Conservation (phyloP, 2,797 vertebrate species). For the Antennarius maculatus region DNA sequence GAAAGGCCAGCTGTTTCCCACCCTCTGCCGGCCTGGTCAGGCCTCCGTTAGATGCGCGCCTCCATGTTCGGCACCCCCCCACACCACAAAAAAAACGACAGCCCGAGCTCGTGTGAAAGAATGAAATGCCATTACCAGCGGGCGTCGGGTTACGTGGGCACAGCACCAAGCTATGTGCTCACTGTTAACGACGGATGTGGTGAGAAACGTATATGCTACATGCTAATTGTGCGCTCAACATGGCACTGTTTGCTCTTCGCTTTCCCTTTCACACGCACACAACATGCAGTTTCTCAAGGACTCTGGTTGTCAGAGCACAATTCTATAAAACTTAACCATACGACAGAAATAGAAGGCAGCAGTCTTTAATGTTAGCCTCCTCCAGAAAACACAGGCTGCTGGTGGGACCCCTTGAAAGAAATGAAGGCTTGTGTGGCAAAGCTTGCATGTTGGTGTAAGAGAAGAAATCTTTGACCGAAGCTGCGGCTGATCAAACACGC, state of each 20-base stretch:
- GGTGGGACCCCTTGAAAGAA: constrained; percentile 64
- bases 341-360: constrained; percentile 70
- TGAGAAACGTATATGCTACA: constrained; percentile 63
- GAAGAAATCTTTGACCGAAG: constrained; percentile 42
- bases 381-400: constrained; percentile 59
- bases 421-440: constrained; percentile 65
- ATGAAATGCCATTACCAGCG: constrained; percentile 73
- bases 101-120: constrained; percentile 68
- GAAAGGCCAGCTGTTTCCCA: constrained; percentile 81
- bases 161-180: constrained; percentile 69
- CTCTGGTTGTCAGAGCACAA: constrained; percentile 39
- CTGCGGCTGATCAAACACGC: constrained; percentile 61
- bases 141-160: constrained; percentile 77
- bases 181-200: constrained; percentile 71
- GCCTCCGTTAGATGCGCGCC: constrained; percentile 55
- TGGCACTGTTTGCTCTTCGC: constrained; percentile 25
- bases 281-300: constrained; percentile 35
- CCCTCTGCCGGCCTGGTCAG: constrained; percentile 58
- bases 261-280: constrained; percentile 17
- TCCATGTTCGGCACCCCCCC: constrained; percentile 13
- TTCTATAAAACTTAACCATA: constrained; percentile 72
- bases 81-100: constrained; percentile 24
- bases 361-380: constrained; percentile 65
- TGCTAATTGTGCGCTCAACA: constrained; percentile 52
- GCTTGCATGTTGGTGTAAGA: constrained; percentile 63